Percentiles rank a stretch among this genome's conserved stretches.
phyloP scores from a whole-genome alignment of 2,888 invertebrate genomes.

The Athalia circularis region DNA sequence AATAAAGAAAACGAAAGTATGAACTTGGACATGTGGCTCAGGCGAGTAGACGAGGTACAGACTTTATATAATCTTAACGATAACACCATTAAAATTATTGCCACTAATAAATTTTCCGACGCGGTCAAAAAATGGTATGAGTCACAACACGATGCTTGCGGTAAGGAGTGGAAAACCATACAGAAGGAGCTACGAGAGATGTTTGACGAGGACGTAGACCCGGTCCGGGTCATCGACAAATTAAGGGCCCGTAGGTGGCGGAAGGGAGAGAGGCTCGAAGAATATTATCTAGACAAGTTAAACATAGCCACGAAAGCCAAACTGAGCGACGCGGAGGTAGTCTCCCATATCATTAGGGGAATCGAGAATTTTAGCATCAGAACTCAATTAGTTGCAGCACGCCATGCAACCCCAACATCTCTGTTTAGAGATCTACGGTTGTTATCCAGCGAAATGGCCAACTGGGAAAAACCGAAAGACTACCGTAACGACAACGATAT shows the following conservation, averaged over 20 bases:
- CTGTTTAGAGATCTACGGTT: slow-evolving; percentile 7
- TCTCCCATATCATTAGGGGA: slow-evolving; percentile 39
- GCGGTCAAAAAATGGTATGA: slow-evolving; percentile 33
- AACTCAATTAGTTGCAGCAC: slow-evolving; percentile 21
- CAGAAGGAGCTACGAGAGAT: slow-evolving; percentile 4
- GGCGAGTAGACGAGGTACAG: slow-evolving; percentile 15
- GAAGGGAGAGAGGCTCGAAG: slow-evolving; percentile 33
- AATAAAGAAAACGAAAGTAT: slow-evolving; percentile 22
- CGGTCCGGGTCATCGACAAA: slow-evolving; percentile 16
- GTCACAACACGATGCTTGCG: background rate
- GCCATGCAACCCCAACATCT: background rate
- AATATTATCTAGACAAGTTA: slow-evolving; percentile 33
- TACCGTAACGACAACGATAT: background rate
- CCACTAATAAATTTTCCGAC: slow-evolving; percentile 40
- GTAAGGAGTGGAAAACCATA: slow-evolving; percentile 5
- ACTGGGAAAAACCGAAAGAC: slow-evolving; percentile 8
- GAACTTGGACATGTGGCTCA: slow-evolving; percentile 36
- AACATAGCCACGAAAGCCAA: slow-evolving; percentile 27
- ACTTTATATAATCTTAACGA: slow-evolving; percentile 20
- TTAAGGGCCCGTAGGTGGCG: background rate
- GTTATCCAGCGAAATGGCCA: slow-evolving; percentile 18
- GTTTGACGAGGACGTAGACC: slow-evolving; percentile 31
- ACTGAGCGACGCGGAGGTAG: slow-evolving; percentile 2
- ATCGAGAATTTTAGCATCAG: slow-evolving; percentile 41
- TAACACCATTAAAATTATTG: slow-evolving; percentile 27